Base-by-base conservation (phyloP, 2,797 vertebrate genomes). In the Oreortyx pictus region DNA sequence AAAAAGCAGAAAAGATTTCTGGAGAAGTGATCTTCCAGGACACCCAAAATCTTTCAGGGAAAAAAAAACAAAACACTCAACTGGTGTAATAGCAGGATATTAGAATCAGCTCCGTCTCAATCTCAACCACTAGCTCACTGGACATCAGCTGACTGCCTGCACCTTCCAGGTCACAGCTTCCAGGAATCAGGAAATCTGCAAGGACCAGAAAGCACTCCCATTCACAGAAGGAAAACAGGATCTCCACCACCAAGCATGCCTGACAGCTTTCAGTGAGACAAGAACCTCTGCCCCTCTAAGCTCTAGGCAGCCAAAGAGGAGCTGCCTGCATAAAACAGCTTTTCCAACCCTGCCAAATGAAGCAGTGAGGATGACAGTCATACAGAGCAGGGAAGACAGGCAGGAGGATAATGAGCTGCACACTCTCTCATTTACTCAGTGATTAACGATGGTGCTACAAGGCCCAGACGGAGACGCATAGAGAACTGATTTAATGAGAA, bases 401-500 rank as follows among this genome's bases (percentile, higher is more conserved):
- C 29, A 77, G 47, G 16, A 54, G 19, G 8, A 15, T 50, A 56
- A 9, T 2, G 7, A 37, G 52, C 47, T 43, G 15, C 46, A n/a
- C 25, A 24, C 24, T 14, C 6, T 11, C 29, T 24, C 22, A 17
- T 24, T 44, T n/a, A 23, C 23, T 7, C 12, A 18, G 37, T 49
- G 25, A 20, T 1, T 31, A 68, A 66, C 15, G 10, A 6, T 3
- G 35, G 6, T 33, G n/a, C 46, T 65, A 2, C 33, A 23, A 52
- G n/a, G 6, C 29, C 22, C 54, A 37, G 24, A n/a, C 1, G 3
- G 29, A 59, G 27, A 29, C 6, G 43, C 5, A 0, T 0, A 39
- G 56, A 57, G 35, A 20, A 60, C 0, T 46, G 46, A 78, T 14
- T 22, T 15, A 1, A 5, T 5, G n/a, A 0, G 50, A 47, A 62